Evolutionary conservation across 2,113 vertebrate genomes (phyloP).

Genomic region (Eonycteris spelaea): DNA sequence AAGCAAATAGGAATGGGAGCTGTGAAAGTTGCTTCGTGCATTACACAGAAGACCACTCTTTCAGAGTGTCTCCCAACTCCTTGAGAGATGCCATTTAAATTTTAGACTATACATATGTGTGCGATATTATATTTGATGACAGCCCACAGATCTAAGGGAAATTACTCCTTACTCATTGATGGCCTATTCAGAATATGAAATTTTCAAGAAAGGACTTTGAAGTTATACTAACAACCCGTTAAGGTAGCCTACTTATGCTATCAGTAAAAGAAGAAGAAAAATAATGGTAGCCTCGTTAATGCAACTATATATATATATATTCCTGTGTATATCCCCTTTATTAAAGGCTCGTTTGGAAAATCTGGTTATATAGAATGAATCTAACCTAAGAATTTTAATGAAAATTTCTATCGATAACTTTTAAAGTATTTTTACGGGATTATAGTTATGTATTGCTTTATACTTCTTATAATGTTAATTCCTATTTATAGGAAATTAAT

Average conservation of each 20-base stretch:
- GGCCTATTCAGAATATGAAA: neutral
- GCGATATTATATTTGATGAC: neutral
- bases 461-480: slow-evolving; percentile 65
- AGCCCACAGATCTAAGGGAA: neutral
- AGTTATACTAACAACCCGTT: too few species aligned
- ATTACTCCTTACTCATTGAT: neutral
- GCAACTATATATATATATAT: too few species aligned
- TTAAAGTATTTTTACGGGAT: slow-evolving; percentile 72
- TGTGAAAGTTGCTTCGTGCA: neutral
- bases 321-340: neutral
- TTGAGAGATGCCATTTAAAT: neutral
- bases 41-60: neutral
- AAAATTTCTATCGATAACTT: slow-evolving; percentile 73
- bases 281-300: neutral
- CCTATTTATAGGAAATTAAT: slow-evolving; percentile 77
- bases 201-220: neutral
- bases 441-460: slow-evolving; percentile 76
- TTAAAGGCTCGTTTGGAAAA: slow-evolving; percentile 5
- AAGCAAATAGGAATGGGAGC: neutral
- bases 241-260: neutral
- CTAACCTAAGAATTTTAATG: slow-evolving; percentile 73
- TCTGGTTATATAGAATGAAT: slow-evolving; percentile 51
- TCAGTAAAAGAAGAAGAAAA: neutral
- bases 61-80: neutral
- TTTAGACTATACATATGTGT: neutral